phyloP scores from a whole-genome alignment of 1,140 invertebrate genomes.

The honey bee (Apis mellifera) region Amel_HAv3.1 CM009932.2:8640001-8640500 shows the following conservation, averaged over 20 bases:
- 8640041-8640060: constrained; percentile 41
- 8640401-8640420: constrained; percentile 67
- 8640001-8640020: not conserved
- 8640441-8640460: constrained; percentile 37
- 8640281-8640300: constrained; percentile 70
- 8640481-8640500: constrained; percentile 5
- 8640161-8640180: not conserved
- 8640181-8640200: not conserved
- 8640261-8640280: constrained; percentile 63
- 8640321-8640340: constrained; percentile 54
- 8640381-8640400: constrained; percentile 64
- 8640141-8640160: not conserved
- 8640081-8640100: not conserved
- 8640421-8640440: constrained; percentile 70
- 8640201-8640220: not conserved
- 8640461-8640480: constrained; percentile 20
- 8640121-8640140: not conserved
- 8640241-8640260: constrained; percentile 42
- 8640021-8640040: constrained; percentile 17
- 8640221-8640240: constrained; percentile 11
- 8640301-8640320: constrained; percentile 72
- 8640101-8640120: constrained; percentile 5
- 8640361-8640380: constrained; percentile 17
- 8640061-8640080: constrained; percentile 38
- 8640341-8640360: constrained; percentile 46